Conservation (phyloP, 1,140 invertebrate species). For the Drosophila miranda region DNA sequence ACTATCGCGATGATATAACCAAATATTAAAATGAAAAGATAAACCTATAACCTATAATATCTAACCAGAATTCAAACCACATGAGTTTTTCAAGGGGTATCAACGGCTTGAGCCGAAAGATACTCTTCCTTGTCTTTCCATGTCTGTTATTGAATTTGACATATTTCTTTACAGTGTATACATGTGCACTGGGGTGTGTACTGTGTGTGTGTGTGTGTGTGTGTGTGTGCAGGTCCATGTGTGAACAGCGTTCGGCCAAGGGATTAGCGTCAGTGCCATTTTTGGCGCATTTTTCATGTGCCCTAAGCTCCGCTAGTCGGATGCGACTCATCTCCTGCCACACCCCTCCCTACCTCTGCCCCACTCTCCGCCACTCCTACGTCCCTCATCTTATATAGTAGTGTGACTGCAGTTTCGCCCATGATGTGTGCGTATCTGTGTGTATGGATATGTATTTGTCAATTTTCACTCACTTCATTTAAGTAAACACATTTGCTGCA, state of each 20-base stretch:
- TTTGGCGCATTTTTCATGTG: slow-evolving; percentile 65
- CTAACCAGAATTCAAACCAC: too few relatives aligned
- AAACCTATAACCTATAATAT: too few relatives aligned
- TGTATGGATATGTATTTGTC: slow-evolving; percentile 61
- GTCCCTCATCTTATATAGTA: too few relatives aligned
- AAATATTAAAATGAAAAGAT: too few relatives aligned
- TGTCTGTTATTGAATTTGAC: slow-evolving; percentile 72
- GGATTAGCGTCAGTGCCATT: slow-evolving; percentile 66
- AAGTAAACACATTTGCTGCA: slow-evolving; percentile 79
- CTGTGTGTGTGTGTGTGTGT: slow-evolving; percentile 1
- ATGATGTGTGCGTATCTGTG: slow-evolving; percentile 1
- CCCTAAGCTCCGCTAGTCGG: slow-evolving; percentile 35
- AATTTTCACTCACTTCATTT: slow-evolving; percentile 78
- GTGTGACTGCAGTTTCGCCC: slow-evolving; percentile 25
- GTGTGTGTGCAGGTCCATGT: slow-evolving; percentile 7
- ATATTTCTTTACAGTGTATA: slow-evolving; percentile 45
- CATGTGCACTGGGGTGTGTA: slow-evolving; percentile 9
- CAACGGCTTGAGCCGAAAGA: too few relatives aligned
- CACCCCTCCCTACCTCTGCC: background rate
- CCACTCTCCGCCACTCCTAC: background rate
- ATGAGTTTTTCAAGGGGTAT: too few relatives aligned
- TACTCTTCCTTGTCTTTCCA: background rate
- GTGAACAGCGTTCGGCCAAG: slow-evolving; percentile 15
- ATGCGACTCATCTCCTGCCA: slow-evolving; percentile 35
- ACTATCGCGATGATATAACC: too few relatives aligned